A percentile compares a stretch with the other conserved stretches of the same genome.
Evolutionary conservation across 2,113 vertebrate genomes (phyloP).

Genomic region (Macheiramphus alcinus): DNA sequence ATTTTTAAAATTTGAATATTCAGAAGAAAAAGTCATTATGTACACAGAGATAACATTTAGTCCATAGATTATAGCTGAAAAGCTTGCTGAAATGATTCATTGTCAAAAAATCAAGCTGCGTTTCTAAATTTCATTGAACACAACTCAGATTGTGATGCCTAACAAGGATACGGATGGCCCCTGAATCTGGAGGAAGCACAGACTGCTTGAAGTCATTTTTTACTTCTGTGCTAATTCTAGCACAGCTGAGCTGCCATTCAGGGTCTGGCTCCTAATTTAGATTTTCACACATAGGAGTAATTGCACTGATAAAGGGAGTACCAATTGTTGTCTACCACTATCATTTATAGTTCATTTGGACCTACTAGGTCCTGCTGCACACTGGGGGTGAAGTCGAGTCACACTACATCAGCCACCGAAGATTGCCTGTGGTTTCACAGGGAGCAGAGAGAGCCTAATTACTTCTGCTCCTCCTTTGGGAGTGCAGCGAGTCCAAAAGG

Average conservation of each 20-base stretch:
- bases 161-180: not conserved
- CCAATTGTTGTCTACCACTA: not conserved
- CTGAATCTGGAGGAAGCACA: not conserved
- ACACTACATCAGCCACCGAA: not conserved
- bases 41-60: not conserved
- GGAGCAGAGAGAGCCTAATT: not conserved
- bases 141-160: not conserved
- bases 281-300: not conserved
- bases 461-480: not conserved
- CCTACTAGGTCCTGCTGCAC: not conserved
- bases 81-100: not conserved
- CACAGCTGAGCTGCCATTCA: not conserved
- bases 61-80: not conserved
- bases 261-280: not conserved
- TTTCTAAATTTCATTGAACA: not conserved
- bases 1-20: not conserved
- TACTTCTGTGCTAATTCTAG: not conserved
- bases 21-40: not conserved
- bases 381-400: not conserved
- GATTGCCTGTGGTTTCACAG: not conserved
- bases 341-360: not conserved
- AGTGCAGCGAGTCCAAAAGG: fast-evolving
- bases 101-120: not conserved
- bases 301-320: not conserved
- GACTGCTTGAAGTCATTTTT: not conserved